Conservation (phyloP, 2,888 invertebrate genomes). For the Stramonita haemastoma region DNA sequence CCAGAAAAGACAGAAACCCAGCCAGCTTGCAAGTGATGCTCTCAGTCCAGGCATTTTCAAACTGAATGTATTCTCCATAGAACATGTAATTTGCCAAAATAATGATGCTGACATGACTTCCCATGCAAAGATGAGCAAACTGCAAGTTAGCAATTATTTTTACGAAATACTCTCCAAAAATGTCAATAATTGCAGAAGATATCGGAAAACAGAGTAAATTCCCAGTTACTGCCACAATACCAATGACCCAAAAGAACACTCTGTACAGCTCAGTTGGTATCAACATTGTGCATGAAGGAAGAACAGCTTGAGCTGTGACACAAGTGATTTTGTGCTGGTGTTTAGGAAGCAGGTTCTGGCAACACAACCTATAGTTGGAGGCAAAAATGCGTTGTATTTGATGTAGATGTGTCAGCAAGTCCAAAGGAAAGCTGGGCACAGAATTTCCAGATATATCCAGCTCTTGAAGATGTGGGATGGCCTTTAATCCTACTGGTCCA, state of each 20-base stretch:
- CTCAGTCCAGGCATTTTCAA: background rate
- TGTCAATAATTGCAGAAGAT: background rate
- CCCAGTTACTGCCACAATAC: background rate
- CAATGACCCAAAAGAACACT: background rate
- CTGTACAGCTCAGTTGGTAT: background rate
- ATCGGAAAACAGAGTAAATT: background rate
- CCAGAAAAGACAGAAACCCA: background rate
- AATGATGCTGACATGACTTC: background rate
- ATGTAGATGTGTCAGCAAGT: background rate
- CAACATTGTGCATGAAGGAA: background rate
- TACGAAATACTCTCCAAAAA: too few relatives aligned
- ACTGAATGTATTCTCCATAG: background rate
- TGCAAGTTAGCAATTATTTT: background rate
- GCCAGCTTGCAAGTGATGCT: background rate
- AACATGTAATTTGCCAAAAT: background rate
- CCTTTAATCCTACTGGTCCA: background rate
- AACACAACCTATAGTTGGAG: background rate
- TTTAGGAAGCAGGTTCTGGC: background rate
- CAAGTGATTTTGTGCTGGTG: background rate
- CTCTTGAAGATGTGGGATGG: background rate
- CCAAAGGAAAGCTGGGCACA: background rate
- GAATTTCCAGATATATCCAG: background rate
- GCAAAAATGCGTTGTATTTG: background rate
- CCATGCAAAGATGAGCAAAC: background rate
- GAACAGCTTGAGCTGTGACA: background rate